Conservation (phyloP, 2,113 vertebrate species). For the Otocyon megalotis region DNA sequence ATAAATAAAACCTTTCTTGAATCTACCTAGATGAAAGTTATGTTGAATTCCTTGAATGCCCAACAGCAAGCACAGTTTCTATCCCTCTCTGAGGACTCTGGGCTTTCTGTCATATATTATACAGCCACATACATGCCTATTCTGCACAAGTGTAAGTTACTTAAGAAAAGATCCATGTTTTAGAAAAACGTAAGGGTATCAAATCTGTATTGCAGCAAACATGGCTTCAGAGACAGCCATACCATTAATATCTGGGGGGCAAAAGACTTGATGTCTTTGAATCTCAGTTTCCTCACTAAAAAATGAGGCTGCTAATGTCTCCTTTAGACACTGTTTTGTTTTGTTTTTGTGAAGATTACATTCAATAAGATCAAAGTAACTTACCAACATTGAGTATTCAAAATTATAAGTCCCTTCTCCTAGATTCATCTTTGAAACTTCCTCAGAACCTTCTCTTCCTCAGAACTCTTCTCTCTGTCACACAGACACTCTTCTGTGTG, state of each 20-base stretch:
- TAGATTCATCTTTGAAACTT: constrained; percentile 35
- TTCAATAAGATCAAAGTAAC: background rate
- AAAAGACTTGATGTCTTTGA: background rate
- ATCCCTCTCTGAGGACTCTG: background rate
- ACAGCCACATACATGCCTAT: background rate
- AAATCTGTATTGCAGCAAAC: background rate
- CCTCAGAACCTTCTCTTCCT: background rate
- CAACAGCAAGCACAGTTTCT: background rate
- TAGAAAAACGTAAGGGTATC: background rate
- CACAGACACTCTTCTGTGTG: background rate
- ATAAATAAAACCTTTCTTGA: background rate
- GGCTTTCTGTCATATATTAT: background rate
- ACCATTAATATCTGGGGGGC: background rate
- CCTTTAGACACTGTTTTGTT: background rate
- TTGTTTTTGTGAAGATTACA: background rate
- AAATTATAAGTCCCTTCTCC: background rate
- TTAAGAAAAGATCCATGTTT: background rate
- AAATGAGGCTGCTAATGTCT: background rate
- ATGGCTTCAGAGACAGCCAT: background rate
- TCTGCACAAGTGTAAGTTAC: background rate
- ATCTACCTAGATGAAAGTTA: background rate
- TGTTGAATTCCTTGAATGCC: background rate
- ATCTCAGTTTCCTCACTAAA: background rate
- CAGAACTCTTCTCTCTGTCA: too few species aligned
- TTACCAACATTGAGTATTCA: background rate